Evolutionary conservation across 1,140 invertebrate genomes (phyloP).

Genomic region (Anoplophora glabripennis): DNA sequence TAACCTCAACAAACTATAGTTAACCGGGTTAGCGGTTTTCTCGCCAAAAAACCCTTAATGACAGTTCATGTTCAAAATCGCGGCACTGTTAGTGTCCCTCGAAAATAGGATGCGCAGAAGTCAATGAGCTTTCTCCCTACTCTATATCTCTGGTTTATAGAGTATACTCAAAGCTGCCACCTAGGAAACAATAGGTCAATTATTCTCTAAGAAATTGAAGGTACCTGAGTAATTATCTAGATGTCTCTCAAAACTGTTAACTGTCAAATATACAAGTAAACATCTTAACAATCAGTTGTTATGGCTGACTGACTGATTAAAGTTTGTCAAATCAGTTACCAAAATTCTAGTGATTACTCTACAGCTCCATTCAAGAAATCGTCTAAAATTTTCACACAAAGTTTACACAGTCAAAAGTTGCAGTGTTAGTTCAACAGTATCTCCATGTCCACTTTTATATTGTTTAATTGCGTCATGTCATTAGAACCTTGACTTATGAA

Average conservation of each 20-base stretch:
- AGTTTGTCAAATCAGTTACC: conserved; percentile 1
- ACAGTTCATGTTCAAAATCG: no score
- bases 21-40: no score
- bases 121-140: no score
- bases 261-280: not conserved
- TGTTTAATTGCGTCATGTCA: conserved; percentile 26
- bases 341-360: conserved; percentile 13
- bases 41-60: no score
- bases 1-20: no score
- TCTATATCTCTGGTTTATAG: no score
- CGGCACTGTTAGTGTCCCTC: no score
- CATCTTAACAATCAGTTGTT: conserved; percentile 7
- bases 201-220: no score
- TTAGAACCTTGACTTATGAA: conserved; percentile 27
- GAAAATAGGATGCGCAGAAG: no score
- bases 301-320: conserved; percentile 5
- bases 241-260: not conserved
- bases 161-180: no score
- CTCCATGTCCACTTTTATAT: not conserved
- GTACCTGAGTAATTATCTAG: no score
- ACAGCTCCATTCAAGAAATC: not conserved
- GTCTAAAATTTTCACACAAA: not conserved
- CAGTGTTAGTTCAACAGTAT: not conserved
- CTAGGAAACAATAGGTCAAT: no score
- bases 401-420: not conserved